Conservation (phyloP, 2,113 vertebrate genomes). For the Microtus pennsylvanicus region DNA sequence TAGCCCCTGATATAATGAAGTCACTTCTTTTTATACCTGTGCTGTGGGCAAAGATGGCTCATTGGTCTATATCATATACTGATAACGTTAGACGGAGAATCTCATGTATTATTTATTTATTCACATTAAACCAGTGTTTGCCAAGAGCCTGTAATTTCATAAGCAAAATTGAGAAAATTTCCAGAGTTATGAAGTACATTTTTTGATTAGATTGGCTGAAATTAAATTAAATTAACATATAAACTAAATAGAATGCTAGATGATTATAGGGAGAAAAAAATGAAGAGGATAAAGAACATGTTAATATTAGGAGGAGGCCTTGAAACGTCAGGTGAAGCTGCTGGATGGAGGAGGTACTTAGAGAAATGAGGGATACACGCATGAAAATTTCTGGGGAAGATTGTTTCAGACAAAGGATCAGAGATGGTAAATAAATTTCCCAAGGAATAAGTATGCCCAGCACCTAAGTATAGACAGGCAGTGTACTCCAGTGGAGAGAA, state of each 20-base stretch:
- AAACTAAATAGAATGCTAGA: conserved; percentile 5
- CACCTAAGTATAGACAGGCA: not conserved
- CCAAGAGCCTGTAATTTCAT: not conserved
- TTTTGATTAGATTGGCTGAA: not conserved
- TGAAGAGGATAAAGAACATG: not conserved
- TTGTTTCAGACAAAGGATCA: not conserved
- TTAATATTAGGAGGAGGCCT: not conserved
- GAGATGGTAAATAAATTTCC: not conserved
- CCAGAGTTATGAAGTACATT: not conserved
- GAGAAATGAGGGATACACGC: not conserved
- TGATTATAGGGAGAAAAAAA: conserved; percentile 20
- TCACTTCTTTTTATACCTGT: not conserved
- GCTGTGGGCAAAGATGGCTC: not conserved
- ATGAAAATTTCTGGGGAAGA: not conserved
- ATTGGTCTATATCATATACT: not conserved
- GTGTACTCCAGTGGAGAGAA: not conserved
- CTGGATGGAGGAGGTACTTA: not conserved
- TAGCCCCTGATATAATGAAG: not conserved
- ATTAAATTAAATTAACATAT: conserved; percentile 2
- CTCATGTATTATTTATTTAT: not conserved
- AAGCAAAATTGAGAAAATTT: not conserved
- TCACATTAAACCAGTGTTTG: conserved; percentile 30
- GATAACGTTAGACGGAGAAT: not conserved
- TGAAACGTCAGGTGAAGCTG: not conserved
- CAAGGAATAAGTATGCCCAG: not conserved